Percentiles rank a stretch among this genome's conserved stretches.
phyloP scores from a whole-genome alignment of 1,140 invertebrate species.

The Heterodera carotae region DNA sequence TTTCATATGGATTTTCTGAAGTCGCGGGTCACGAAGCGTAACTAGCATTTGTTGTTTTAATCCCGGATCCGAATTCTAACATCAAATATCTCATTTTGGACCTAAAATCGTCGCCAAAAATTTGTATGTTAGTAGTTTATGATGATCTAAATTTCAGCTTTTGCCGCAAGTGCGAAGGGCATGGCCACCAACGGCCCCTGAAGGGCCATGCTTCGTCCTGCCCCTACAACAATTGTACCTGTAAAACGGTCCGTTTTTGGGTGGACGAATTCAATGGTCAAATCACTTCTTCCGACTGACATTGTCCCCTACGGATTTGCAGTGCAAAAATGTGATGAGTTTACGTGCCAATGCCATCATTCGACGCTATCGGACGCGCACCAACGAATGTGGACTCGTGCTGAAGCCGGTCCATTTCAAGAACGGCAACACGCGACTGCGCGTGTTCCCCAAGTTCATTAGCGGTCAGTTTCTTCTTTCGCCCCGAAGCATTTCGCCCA shows the following conservation, averaged over 20 bases:
- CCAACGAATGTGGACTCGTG: constrained; percentile 61
- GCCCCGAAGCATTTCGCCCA: too few species aligned
- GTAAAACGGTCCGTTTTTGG: constrained; percentile 54
- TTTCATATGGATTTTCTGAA: too few species aligned
- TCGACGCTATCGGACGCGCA: constrained; percentile 60
- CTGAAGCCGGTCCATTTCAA: constrained; percentile 64
- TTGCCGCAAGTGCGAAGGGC: constrained; percentile 64
- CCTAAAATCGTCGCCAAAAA: too few species aligned
- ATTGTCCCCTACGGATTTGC: constrained; percentile 20
- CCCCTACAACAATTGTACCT: constrained; percentile 63
- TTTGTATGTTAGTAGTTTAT: too few species aligned
- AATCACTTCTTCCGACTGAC: not conserved
- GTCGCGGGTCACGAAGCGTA: too few species aligned
- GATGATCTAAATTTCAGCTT: constrained; percentile 33
- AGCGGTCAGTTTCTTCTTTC: too few species aligned
- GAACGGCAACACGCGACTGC: constrained; percentile 61
- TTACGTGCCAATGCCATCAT: constrained; percentile 65
- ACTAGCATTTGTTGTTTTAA: too few species aligned
- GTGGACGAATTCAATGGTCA: not conserved
- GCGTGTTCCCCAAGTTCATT: constrained; percentile 65
- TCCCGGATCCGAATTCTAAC: too few species aligned
- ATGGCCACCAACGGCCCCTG: constrained; percentile 57
- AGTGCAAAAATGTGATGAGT: constrained; percentile 64
- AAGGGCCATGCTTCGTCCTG: constrained; percentile 62
- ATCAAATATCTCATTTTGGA: too few species aligned